A percentile compares a stretch with the other conserved stretches of the same genome.
phyloP scores from a whole-genome alignment of 2,888 invertebrate genomes.

The Emmelina monodactyla region DNA sequence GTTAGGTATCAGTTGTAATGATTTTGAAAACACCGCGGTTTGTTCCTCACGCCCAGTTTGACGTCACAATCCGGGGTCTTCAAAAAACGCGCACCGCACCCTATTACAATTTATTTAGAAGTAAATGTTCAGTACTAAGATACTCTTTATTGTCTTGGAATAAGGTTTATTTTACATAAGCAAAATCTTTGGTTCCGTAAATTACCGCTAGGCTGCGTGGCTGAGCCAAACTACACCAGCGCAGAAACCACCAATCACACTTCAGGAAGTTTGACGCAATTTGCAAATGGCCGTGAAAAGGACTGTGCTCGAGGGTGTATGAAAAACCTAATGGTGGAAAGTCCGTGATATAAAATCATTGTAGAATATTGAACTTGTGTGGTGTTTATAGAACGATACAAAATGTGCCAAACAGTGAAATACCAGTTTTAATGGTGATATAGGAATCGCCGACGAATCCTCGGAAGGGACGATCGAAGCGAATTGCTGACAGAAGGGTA shows the following conservation, averaged over 20 bases:
- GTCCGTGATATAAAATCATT: conserved; percentile 53
- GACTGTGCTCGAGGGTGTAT: conserved; percentile 58
- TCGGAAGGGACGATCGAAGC: conserved; percentile 53
- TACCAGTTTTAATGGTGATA: conserved; percentile 61
- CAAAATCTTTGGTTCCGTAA: conserved; percentile 23
- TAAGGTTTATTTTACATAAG: conserved; percentile 22
- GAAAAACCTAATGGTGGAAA: conserved; percentile 56
- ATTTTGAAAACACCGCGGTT: conserved; percentile 34
- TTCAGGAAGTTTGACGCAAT: conserved; percentile 62
- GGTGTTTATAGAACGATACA: conserved; percentile 50
- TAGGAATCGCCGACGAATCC: conserved; percentile 46
- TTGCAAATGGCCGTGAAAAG: conserved; percentile 68
- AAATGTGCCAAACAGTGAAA: conserved; percentile 65
- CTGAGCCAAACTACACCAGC: conserved; percentile 36
- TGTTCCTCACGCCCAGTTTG: conserved; percentile 62
- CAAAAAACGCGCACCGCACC: conserved; percentile 56
- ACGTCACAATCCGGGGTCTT: conserved; percentile 63
- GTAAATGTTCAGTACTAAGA: conserved; percentile 9
- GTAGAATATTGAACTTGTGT: conserved; percentile 46
- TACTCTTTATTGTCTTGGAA: neutral
- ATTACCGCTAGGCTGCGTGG: conserved; percentile 32
- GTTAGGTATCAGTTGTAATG: no score
- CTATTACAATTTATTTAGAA: conserved; percentile 20
- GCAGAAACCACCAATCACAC: conserved; percentile 54
- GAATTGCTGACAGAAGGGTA: conserved; percentile 62